These are phyloP conservation scores for Dastarcus helophoroides DNA, from an alignment of 2,888 invertebrate species.

Conservation along the genomic window DNA sequence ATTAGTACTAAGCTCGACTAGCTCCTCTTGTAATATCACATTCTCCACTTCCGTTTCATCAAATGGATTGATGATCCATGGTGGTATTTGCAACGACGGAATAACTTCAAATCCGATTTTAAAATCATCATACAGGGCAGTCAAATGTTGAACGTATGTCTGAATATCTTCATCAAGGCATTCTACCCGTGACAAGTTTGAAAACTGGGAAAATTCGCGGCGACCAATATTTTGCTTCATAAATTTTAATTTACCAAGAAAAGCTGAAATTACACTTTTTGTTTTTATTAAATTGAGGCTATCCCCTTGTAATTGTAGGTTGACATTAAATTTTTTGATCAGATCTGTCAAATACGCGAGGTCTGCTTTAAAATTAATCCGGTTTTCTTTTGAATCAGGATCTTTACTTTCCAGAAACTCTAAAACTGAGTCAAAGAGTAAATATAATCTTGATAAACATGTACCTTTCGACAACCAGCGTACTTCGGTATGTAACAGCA, in stretches of 20 bases:
- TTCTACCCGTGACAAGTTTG: conserved; percentile 7
- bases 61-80: conserved; percentile 10
- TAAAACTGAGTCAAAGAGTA: conserved; percentile 6
- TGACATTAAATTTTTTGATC: conserved; percentile 13
- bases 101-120: conserved; percentile 8
- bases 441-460: conserved; percentile 15
- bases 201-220: no score
- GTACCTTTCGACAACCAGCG: conserved; percentile 20
- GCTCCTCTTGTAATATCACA: no score
- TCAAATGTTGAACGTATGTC: conserved; percentile 8
- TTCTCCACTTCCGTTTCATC: conserved; percentile 10
- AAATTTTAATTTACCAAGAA: conserved; percentile 6
- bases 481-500: no score
- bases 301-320: conserved; percentile 11
- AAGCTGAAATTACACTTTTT: conserved; percentile 6
- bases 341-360: conserved; percentile 15
- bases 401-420: conserved; percentile 13
- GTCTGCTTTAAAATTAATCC: conserved; percentile 12
- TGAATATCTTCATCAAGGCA: conserved; percentile 7
- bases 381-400: conserved; percentile 10
- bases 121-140: conserved; percentile 7
- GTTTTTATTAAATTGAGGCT: conserved; percentile 8
- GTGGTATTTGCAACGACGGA: conserved; percentile 9
- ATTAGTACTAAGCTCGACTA: no score
- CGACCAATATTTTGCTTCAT: conserved; percentile 12